Base-by-base conservation (phyloP, 2,888 invertebrate genomes). In the Andrena bicolor region DNA sequence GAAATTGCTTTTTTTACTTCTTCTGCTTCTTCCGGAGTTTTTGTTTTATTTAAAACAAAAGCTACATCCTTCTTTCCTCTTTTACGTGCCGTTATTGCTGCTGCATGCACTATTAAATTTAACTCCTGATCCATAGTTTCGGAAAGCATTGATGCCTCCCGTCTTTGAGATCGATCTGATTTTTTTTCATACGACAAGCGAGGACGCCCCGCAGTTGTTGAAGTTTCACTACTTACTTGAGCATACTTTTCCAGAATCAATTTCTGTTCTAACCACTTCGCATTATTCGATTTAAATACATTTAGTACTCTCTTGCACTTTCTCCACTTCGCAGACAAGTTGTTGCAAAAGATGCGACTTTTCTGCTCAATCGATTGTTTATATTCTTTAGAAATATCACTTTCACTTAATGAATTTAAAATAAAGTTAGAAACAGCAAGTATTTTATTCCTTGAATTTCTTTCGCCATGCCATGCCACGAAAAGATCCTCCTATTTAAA, bases 341-440 rank as follows among this genome's bases (percentile, higher is more conserved):
- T 60, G 1, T 7, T 7, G 10, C 30, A 60, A 30, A 60, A 60
- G 6, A 6, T 6, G 28, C 7, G 28, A 16, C 4, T 26, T 60
- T 60, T 60, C 30, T 16, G 28, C 10, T 32, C 30, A 28, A 7
- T 10, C 28, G n/a, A 60, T 32, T 2, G 13, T 32, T n/a, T 28
- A 16, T 60, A 32, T 60, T 60, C 30, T 28, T 60, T 30, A 60
- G 60, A 60, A 60, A 30, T 60, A n/a, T 60, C n/a, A 60, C 16
- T 60, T 60, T 60, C 30, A 8, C 16, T 13, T n/a, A 60, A 28
- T 30, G 30, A 7, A n/a, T 7, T 7, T 28, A 68, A 75, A 49
- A 32, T 26, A 41, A 63, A 41, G 20, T 23, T 49, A 35, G 35
- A 63, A 35, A 35, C 35, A 63, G 61, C 35, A 35, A 13, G 1